phyloP scores from a whole-genome alignment of 2,113 vertebrate species.

The Pterocles burchelli region DNA sequence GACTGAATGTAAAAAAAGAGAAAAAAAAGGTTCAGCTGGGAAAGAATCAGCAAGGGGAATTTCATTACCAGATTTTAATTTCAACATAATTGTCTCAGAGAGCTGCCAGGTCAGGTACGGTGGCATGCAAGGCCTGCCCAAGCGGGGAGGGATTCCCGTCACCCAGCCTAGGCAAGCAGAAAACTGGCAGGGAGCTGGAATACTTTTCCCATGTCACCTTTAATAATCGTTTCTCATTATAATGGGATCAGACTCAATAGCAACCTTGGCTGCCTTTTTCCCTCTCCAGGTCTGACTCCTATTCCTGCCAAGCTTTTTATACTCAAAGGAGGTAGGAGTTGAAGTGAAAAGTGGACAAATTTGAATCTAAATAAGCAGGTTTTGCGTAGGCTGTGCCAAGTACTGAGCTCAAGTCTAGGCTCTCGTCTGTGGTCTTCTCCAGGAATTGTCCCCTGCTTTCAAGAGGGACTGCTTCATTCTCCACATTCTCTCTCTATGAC shows the following conservation, averaged over 20 bases:
- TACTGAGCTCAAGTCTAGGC: not conserved
- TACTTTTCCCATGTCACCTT: not conserved
- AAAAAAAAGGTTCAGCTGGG: not conserved
- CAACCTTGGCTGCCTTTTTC: not conserved
- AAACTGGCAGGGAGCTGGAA: not conserved
- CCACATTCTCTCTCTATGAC: not conserved
- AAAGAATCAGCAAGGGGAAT: not conserved
- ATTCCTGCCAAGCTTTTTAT: not conserved
- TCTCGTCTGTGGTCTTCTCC: not conserved
- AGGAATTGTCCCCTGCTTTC: not conserved
- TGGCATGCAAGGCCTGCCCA: rapidly evolving
- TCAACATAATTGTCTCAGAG: not conserved
- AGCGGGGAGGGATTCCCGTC: not conserved
- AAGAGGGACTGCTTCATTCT: not conserved
- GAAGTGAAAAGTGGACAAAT: not conserved
- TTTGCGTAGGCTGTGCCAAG: not conserved
- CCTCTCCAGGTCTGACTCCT: not conserved
- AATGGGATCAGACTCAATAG: not conserved
- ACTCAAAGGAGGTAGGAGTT: not conserved
- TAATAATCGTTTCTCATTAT: not conserved
- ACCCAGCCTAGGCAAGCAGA: not conserved
- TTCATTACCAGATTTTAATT: not conserved
- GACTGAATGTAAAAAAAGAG: not conserved
- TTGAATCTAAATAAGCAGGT: not conserved
- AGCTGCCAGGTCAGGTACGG: not conserved